Evolutionary conservation across 1,140 invertebrate genomes (phyloP).

Genomic region (Latrodectus geometricus): DNA sequence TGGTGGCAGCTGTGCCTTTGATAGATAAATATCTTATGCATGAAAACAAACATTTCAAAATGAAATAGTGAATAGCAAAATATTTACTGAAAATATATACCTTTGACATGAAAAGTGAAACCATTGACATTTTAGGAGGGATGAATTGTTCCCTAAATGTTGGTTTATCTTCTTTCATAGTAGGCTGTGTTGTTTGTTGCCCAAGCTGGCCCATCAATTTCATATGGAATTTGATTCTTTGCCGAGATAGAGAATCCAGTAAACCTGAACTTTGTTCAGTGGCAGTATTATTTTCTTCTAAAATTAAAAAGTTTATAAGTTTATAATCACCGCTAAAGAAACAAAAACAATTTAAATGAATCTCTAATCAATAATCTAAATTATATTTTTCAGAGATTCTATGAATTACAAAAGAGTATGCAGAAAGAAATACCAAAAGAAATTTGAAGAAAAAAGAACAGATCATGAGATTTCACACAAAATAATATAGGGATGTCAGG

Average conservation of each 20-base stretch:
- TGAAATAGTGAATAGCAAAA: neutral
- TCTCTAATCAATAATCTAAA: too few relatives aligned
- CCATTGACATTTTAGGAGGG: constrained; percentile 95
- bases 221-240: constrained; percentile 90
- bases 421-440: too few relatives aligned
- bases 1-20: constrained; percentile 76
- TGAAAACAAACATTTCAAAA: too few relatives aligned
- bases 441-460: too few relatives aligned
- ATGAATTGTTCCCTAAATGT: constrained; percentile 96
- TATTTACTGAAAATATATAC: constrained; percentile 69
- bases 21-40: neutral
- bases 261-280: constrained; percentile 39
- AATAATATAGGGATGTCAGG: too few relatives aligned
- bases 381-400: too few relatives aligned
- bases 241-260: constrained; percentile 67
- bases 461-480: too few relatives aligned
- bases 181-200: constrained; percentile 63
- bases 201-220: constrained; percentile 84
- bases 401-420: too few relatives aligned
- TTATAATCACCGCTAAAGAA: too few relatives aligned
- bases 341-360: too few relatives aligned
- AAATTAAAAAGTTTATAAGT: neutral
- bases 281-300: constrained; percentile 29
- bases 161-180: constrained; percentile 90
- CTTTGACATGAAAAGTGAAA: constrained; percentile 92